Evolutionary conservation across 2,888 invertebrate species (phyloP).

Genomic region (Falcaria lacertinaria): DNA sequence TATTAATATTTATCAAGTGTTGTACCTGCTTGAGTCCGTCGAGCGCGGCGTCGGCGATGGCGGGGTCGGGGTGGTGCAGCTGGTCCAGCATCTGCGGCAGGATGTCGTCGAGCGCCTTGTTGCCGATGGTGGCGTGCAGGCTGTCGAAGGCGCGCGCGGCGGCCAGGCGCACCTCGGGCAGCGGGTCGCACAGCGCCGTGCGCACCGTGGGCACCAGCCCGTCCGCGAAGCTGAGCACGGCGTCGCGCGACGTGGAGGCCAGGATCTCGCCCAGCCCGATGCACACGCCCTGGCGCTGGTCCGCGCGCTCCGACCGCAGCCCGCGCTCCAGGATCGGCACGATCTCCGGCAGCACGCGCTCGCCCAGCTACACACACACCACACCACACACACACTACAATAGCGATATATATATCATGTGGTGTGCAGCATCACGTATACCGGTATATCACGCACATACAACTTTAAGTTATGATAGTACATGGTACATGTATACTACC

Average conservation of each 20-base stretch:
- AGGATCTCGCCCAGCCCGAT: constrained; percentile 99
- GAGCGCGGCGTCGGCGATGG: constrained; percentile 91
- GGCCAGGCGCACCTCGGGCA: constrained; percentile 94
- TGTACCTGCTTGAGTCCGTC: constrained; percentile 94
- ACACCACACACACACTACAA: background rate
- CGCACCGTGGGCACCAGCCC: constrained; percentile 91
- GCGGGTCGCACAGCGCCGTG: constrained; percentile 94
- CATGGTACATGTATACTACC: too few relatives aligned
- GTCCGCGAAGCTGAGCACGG: constrained; percentile 86
- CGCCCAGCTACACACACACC: constrained; percentile 84
- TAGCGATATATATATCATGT: too few relatives aligned
- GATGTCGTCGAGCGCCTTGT: constrained; percentile 97
- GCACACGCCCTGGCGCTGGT: constrained; percentile 99
- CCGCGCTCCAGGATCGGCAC: constrained; percentile 98
- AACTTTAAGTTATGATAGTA: too few relatives aligned
- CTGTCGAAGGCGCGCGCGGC: constrained; percentile 98
- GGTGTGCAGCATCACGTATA: too few relatives aligned
- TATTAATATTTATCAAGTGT: background rate
- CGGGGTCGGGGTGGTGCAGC: constrained; percentile 87
- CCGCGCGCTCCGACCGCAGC: constrained; percentile 92
- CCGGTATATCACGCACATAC: too few relatives aligned
- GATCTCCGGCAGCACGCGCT: constrained; percentile 97
- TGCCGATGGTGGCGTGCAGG: constrained; percentile 95
- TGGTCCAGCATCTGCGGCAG: constrained; percentile 92
- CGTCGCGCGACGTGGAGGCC: constrained; percentile 96